A percentile compares a stretch with the other conserved stretches of the same genome.
Conservation (phyloP, 1,140 invertebrate species). For the Latrodectus geometricus region DNA sequence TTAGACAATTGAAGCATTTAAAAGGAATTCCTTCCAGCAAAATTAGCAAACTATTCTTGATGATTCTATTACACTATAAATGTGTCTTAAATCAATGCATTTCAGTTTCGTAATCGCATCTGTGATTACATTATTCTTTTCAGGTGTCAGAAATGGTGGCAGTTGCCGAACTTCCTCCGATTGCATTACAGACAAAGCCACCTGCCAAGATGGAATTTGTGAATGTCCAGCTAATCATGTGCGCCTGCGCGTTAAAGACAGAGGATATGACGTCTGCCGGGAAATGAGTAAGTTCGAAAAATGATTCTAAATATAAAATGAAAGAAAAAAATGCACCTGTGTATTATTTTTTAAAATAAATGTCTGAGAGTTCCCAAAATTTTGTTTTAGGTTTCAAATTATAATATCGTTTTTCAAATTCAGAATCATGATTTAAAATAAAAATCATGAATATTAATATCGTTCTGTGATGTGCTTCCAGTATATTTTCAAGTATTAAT, state of each 20-base stretch:
- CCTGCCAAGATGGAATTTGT: constrained; percentile 22
- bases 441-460: too few species aligned
- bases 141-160: constrained; percentile 29
- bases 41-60: too few species aligned
- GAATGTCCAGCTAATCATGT: constrained; percentile 27
- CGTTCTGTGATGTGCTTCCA: too few species aligned
- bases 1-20: too few species aligned
- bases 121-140: neutral
- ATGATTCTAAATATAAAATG: neutral
- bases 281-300: constrained; percentile 38
- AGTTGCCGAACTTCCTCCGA: neutral
- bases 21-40: too few species aligned
- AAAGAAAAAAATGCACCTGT: neutral
- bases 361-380: neutral
- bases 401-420: too few species aligned
- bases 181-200: constrained; percentile 42
- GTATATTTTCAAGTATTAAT: too few species aligned
- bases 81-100: too few species aligned
- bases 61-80: too few species aligned
- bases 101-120: too few species aligned
- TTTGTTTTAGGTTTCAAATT: neutral
- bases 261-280: constrained; percentile 32
- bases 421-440: too few species aligned
- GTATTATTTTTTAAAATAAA: neutral
- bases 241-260: constrained; percentile 8